Percentiles rank a stretch among this genome's conserved stretches.
Evolutionary conservation across 2,888 invertebrate species (phyloP).

Genomic region (Meiosimyza decipiens): DNA sequence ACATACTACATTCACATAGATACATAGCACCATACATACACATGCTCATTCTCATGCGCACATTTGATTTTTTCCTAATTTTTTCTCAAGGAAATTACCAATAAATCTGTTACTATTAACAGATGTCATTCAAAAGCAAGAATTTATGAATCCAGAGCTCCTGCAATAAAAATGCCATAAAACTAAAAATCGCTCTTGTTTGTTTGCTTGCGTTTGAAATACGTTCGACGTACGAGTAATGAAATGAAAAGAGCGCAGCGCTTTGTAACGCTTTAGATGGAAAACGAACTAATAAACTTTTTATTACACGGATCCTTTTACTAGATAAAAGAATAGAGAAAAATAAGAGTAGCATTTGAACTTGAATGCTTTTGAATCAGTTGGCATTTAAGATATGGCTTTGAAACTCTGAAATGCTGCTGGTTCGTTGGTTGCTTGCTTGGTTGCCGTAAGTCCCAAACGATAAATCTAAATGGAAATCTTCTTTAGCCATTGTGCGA

Average conservation of each 20-base stretch:
- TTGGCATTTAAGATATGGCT: neutral
- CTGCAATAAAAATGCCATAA: conserved; percentile 29
- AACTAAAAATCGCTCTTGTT: conserved; percentile 7
- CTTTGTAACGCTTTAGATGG: conserved; percentile 22
- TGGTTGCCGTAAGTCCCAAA: conserved; percentile 16
- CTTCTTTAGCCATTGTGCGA: conserved; percentile 15
- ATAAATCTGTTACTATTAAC: conserved; percentile 29
- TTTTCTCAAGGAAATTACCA: conserved; percentile 16
- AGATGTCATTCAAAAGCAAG: conserved; percentile 27
- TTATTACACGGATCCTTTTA: conserved; percentile 14
- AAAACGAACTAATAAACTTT: conserved; percentile 30
- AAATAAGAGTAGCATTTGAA: conserved; percentile 11
- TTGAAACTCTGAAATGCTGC: neutral
- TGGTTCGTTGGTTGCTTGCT: no score
- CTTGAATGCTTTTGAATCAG: neutral
- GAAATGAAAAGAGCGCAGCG: conserved; percentile 7
- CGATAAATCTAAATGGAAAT: conserved; percentile 24
- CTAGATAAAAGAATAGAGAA: conserved; percentile 18
- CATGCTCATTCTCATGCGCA: neutral
- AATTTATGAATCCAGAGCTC: conserved; percentile 26
- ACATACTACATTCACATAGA: no score
- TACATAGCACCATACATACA: neutral
- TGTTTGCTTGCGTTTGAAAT: neutral
- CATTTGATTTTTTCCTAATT: no score
- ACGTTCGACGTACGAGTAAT: conserved; percentile 9